A percentile compares a stretch with the other conserved stretches of the same genome.
Evolutionary conservation across 2,888 invertebrate species (phyloP).

Genomic region (Thysanoteuthis rhombus): DNA sequence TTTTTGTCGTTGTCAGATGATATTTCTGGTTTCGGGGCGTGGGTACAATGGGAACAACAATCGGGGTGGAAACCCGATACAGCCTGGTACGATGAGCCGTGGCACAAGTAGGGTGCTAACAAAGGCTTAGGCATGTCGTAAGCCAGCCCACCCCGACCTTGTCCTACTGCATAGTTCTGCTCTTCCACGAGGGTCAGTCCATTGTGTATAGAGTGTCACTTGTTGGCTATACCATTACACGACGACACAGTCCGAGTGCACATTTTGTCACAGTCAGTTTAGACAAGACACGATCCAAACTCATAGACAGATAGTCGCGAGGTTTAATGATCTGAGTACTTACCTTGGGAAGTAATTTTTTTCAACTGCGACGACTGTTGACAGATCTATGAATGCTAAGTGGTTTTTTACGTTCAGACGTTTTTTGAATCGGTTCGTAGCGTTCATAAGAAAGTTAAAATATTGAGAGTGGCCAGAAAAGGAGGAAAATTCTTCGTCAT

Average conservation of each 20-base stretch:
- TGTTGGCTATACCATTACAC: neutral
- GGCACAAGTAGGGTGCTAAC: neutral
- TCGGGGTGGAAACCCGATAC: neutral
- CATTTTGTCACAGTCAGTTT: too few relatives aligned
- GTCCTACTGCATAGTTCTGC: neutral
- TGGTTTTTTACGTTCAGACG: too few relatives aligned
- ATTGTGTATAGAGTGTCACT: constrained; percentile 1
- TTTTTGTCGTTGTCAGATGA: neutral
- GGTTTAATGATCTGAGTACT: too few relatives aligned
- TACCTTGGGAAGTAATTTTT: too few relatives aligned
- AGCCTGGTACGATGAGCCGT: neutral
- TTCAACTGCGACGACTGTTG: too few relatives aligned
- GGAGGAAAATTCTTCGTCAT: too few relatives aligned
- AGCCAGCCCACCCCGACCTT: neutral
- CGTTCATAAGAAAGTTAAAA: too few relatives aligned
- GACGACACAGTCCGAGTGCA: neutral
- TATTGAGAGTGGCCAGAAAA: too few relatives aligned
- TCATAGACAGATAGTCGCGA: too few relatives aligned
- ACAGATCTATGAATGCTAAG: too few relatives aligned
- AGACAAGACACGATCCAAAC: neutral
- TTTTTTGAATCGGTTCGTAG: too few relatives aligned
- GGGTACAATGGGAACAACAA: neutral
- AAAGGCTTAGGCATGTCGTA: neutral
- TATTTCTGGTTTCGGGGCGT: neutral
- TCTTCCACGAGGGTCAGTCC: neutral